These are phyloP conservation scores for Eudorcas thomsonii DNA, from an alignment of 2,113 vertebrate genomes.

Conservation along the genomic window DNA sequence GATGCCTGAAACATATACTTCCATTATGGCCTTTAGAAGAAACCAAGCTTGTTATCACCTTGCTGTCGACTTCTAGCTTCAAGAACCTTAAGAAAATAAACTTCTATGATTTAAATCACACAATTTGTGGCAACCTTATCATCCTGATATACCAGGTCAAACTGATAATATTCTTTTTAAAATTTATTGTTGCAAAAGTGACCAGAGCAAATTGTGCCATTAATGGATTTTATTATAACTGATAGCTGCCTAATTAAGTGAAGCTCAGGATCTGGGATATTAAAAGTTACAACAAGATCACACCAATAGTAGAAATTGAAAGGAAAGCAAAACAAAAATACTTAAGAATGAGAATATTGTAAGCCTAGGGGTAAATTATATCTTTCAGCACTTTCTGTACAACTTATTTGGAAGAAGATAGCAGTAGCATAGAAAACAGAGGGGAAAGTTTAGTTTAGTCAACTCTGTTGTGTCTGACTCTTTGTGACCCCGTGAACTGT, in stretches of 20 bases:
- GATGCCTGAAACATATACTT: neutral
- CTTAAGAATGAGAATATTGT: neutral
- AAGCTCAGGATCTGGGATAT: neutral
- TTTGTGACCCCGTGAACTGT: neutral
- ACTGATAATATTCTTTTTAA: neutral
- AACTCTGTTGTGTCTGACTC: neutral
- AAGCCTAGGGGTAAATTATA: neutral
- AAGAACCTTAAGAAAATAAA: neutral
- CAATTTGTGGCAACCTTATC: neutral
- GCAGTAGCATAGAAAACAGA: neutral
- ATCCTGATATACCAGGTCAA: neutral
- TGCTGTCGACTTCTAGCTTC: neutral
- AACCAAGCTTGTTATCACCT: neutral
- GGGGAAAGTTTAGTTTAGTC: neutral
- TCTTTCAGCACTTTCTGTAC: neutral
- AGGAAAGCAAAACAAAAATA: neutral
- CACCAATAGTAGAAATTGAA: neutral
- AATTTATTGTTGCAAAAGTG: neutral
- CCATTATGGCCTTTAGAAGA: neutral
- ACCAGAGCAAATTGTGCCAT: neutral
- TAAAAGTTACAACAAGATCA: neutral
- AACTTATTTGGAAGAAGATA: neutral
- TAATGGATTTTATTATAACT: neutral
- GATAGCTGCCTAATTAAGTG: neutral
- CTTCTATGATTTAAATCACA: neutral